Base-by-base conservation (phyloP, 2,113 vertebrate species). In the Corapipo altera region DNA sequence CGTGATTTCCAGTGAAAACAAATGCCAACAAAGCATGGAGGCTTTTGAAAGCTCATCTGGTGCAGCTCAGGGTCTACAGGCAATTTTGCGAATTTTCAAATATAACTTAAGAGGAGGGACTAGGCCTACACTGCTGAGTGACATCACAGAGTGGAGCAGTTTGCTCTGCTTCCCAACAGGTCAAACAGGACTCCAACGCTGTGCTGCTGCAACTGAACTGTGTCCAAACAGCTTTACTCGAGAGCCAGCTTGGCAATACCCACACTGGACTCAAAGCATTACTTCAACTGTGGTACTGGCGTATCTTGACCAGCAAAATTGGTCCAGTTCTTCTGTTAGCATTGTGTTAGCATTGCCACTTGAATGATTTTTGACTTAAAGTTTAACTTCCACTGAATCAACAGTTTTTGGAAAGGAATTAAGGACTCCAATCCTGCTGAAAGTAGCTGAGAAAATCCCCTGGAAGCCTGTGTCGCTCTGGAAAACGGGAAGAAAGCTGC, bases 61-160 rank as follows among this genome's bases (percentile, higher is more conserved):
- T 21, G 28, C 52, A 54, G 37, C 52, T 32, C 5, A 1, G 58
- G n/a, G 8, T 41, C 72, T 49, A 33, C 1, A 28, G 28, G n/a
- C 2, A 19, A n/a, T 37, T 58, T 8, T 44, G 37, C 75, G 39
- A 27, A 5, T 49, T 82, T 85, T 14, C 83, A 49, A 18, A 32
- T 2, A 2, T 1, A 79, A 30, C n/a, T 54, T 64, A 26, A 2
- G 46, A 49, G 15, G 32, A 8, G 0, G 1, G 48, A 15, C 33
- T n/a, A 1, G 24, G 28, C 48, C 52, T 19, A 4, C 52, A 5
- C n/a, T 26, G 37, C 65, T 58, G 35, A 79, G 79, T 32, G 71
- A 65, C 33, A 39, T 4, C 64, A 37, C 89, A 69, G 92, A 72
- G 12, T 4, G 18, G 39, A 83, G 23, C 9, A 54, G 41, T 6